Evolutionary conservation across 2,888 invertebrate genomes (phyloP).

Genomic region (Hoplodrina blanda): DNA sequence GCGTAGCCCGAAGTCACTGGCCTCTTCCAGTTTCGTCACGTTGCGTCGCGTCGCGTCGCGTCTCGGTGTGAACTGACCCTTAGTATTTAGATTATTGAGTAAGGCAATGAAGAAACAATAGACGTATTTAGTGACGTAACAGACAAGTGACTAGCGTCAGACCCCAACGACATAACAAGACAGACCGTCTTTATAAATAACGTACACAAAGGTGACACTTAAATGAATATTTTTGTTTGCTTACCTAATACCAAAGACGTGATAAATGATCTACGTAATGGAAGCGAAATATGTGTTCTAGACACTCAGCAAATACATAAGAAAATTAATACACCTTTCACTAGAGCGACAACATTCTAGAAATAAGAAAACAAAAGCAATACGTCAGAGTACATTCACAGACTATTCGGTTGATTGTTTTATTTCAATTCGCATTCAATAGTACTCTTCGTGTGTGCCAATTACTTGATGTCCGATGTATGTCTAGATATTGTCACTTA

Average conservation of each 20-base stretch:
- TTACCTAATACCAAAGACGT: slow-evolving; percentile 23
- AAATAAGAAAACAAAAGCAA: slow-evolving; percentile 30
- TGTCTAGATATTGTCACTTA: slow-evolving; percentile 55
- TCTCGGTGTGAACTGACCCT: no score
- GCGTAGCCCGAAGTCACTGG: no score
- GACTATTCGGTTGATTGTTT: slow-evolving; percentile 62
- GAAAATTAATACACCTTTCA: slow-evolving; percentile 13
- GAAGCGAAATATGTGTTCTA: slow-evolving; percentile 1
- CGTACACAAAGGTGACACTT: slow-evolving; percentile 1
- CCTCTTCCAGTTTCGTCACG: no score
- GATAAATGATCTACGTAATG: slow-evolving; percentile 24
- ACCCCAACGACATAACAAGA: not conserved
- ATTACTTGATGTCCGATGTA: slow-evolving; percentile 58
- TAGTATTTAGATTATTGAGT: not conserved
- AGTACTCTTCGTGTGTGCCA: slow-evolving; percentile 42
- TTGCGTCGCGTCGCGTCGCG: no score
- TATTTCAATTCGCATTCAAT: slow-evolving; percentile 61
- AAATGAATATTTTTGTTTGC: slow-evolving; percentile 28
- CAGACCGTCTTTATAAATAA: not conserved
- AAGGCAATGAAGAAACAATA: not conserved
- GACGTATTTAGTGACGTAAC: not conserved
- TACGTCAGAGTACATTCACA: slow-evolving; percentile 39
- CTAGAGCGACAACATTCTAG: slow-evolving; percentile 28
- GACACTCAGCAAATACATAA: not conserved
- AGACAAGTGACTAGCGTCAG: not conserved